These are phyloP conservation scores for Anthoptus insignis DNA, from an alignment of 2,888 invertebrate species.

Conservation along the genomic window DNA sequence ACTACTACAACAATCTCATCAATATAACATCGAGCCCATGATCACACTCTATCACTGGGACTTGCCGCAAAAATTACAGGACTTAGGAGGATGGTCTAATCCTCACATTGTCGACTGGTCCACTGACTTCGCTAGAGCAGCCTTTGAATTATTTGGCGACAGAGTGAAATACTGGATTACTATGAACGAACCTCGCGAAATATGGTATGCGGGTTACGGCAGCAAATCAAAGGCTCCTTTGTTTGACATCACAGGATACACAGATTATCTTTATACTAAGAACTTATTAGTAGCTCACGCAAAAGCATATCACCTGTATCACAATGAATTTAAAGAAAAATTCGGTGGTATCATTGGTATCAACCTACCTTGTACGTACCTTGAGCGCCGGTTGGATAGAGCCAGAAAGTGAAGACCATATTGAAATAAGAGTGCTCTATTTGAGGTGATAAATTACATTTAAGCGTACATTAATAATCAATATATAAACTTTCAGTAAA, in stretches of 20 bases:
- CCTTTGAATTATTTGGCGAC: slow-evolving; percentile 75
- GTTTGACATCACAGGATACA: slow-evolving; percentile 65
- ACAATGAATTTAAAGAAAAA: slow-evolving; percentile 48
- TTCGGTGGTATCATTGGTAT: slow-evolving; percentile 49
- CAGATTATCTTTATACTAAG: slow-evolving; percentile 71
- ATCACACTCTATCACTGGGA: too few relatives aligned
- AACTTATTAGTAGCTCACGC: slow-evolving; percentile 52
- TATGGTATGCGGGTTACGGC: slow-evolving; percentile 76
- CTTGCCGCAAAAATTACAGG: slow-evolving; percentile 81
- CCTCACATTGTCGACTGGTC: slow-evolving; percentile 75
- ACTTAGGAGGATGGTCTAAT: slow-evolving; percentile 83
- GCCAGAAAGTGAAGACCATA: slow-evolving; percentile 72
- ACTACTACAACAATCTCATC: slow-evolving; percentile 77
- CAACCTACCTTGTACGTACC: too few relatives aligned
- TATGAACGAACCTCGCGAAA: slow-evolving; percentile 82
- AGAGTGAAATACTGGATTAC: slow-evolving; percentile 84
- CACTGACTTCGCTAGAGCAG: slow-evolving; percentile 72
- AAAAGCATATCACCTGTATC: slow-evolving; percentile 51
- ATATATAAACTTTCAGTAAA: too few relatives aligned
- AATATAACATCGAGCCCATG: slow-evolving; percentile 87
- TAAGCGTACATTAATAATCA: too few relatives aligned
- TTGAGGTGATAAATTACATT: slow-evolving; percentile 71
- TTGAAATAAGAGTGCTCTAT: slow-evolving; percentile 66
- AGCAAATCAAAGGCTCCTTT: slow-evolving; percentile 57
- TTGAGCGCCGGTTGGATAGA: slow-evolving; percentile 64